These are phyloP conservation scores for Brotula barbata DNA, from an alignment of 2,797 vertebrate genomes.

Conservation along the genomic window DNA sequence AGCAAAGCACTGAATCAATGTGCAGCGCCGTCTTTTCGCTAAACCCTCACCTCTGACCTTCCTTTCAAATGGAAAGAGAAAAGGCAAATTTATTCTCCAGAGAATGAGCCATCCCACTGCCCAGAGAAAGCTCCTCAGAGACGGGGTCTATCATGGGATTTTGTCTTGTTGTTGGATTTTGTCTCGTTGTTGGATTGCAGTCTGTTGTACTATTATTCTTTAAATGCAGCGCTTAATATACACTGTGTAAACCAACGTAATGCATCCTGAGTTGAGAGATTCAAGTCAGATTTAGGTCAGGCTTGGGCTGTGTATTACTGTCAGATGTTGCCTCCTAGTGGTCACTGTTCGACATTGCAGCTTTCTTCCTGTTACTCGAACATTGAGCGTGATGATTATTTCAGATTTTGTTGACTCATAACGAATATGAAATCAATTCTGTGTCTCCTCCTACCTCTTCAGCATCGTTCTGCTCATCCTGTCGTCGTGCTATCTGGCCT, in stretches of 20 bases:
- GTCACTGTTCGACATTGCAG: conserved; percentile 36
- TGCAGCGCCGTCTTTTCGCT: conserved; percentile 1
- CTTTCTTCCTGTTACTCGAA: background rate
- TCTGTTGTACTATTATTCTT: no score
- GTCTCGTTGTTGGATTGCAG: no score
- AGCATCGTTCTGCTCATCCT: conserved; percentile 91
- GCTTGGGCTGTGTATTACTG: conserved; percentile 22
- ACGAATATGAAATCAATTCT: no score
- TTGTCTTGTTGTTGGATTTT: no score
- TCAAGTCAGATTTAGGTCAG: no score
- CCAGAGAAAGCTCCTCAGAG: no score
- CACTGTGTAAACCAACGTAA: no score
- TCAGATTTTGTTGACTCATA: background rate
- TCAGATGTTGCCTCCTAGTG: conserved; percentile 55
- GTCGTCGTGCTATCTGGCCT: conserved; percentile 93
- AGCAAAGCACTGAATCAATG: conserved; percentile 17
- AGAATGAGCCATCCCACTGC: background rate
- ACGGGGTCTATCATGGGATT: no score
- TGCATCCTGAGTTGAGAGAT: no score
- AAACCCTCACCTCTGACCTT: background rate
- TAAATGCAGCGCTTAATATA: no score
- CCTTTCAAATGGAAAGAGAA: background rate
- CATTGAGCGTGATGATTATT: background rate
- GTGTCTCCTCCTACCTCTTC: conserved; percentile 28
- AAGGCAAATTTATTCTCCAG: background rate